phyloP scores from a whole-genome alignment of 1,140 invertebrate genomes.

The Drosophila persimilis region DNA sequence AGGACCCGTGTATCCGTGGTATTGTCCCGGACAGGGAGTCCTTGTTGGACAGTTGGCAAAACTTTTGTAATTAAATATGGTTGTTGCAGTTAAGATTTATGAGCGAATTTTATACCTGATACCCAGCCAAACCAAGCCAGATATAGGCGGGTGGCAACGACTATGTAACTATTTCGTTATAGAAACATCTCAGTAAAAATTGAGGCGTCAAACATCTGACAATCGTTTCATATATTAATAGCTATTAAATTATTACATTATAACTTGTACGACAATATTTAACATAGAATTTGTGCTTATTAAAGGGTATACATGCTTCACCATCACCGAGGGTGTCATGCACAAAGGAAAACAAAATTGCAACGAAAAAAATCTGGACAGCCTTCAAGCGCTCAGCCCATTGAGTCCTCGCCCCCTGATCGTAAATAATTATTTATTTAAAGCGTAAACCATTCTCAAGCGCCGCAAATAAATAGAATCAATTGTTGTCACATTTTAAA shows the following conservation, averaged over 20 bases:
- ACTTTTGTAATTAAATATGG: conserved; percentile 71
- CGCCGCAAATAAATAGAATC: conserved; percentile 28
- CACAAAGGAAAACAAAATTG: conserved; percentile 39
- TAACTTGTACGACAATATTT: neutral
- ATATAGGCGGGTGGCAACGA: too few species aligned
- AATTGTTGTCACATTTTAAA: conserved; percentile 19
- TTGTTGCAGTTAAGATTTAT: conserved; percentile 64
- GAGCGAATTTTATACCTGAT: conserved; percentile 20
- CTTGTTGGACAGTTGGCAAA: conserved; percentile 40
- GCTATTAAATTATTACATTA: neutral
- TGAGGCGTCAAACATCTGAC: neutral
- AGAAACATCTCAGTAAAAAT: too few species aligned
- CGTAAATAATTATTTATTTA: conserved; percentile 63
- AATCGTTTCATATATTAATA: too few species aligned
- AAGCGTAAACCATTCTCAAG: conserved; percentile 32
- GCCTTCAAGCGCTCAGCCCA: neutral
- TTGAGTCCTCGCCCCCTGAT: neutral
- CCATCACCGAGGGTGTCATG: conserved; percentile 1
- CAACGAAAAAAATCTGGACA: conserved; percentile 22
- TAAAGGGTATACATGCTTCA: neutral
- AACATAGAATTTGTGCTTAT: too few species aligned
- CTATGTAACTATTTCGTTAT: neutral
- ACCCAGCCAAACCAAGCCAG: neutral
- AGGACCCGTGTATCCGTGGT: conserved; percentile 4
- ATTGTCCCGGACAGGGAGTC: conserved; percentile 13